Conservation (phyloP, 2,113 vertebrate genomes). For the Perca fluviatilis region DNA sequence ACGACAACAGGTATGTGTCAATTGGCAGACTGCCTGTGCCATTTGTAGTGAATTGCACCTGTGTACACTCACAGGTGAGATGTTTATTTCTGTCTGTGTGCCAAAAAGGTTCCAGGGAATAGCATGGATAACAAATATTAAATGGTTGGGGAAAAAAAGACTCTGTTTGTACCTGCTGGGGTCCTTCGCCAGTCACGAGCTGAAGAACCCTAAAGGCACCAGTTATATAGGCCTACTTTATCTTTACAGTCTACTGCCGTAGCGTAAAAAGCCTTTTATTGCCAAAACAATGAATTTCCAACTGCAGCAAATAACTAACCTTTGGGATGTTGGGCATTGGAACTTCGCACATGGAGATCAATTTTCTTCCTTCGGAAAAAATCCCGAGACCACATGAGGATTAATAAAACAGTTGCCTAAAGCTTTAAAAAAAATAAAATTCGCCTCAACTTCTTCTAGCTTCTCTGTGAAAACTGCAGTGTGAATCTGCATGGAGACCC, state of each 20-base stretch:
- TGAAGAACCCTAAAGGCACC: not conserved
- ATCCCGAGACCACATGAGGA: constrained; percentile 8
- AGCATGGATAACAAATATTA: constrained; percentile 3
- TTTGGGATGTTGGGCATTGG: constrained; percentile 54
- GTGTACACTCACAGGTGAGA: constrained; percentile 34
- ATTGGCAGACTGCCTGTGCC: not conserved
- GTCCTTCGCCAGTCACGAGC: not conserved
- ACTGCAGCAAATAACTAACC: constrained; percentile 52
- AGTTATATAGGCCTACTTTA: not conserved
- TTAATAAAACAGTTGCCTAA: not conserved
- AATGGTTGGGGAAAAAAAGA: constrained; percentile 11
- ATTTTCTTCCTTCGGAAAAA: constrained; percentile 38
- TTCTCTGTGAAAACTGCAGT: constrained; percentile 37
- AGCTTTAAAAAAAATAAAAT: constrained; percentile 3
- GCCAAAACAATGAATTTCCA: not conserved
- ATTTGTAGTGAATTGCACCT: not conserved
- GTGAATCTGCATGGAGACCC: constrained; percentile 23
- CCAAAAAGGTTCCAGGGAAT: not conserved
- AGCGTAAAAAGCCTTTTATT: not conserved
- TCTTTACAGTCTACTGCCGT: not conserved
- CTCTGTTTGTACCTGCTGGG: not conserved
- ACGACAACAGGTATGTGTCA: constrained; percentile 31
- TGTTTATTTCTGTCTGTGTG: constrained; percentile 27
- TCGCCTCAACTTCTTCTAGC: constrained; percentile 50
- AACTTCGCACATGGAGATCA: constrained; percentile 47